Base-by-base conservation (phyloP, 2,888 invertebrate genomes). In the Nomada lathburiana region DNA sequence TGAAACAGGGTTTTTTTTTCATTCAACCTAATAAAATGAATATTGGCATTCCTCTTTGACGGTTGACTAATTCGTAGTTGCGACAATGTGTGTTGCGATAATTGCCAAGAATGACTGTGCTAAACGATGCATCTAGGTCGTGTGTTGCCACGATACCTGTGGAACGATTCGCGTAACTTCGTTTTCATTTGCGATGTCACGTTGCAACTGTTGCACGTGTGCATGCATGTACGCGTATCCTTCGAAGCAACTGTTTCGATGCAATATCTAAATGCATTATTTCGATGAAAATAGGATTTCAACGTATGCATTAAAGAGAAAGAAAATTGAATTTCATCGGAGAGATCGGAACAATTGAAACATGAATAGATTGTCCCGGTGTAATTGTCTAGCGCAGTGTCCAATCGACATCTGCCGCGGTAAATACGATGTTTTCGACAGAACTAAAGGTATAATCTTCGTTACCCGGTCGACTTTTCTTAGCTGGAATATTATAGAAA, bases 101-200 rank as follows among this genome's bases (percentile, higher is more conserved):
- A 85, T 85, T 82, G 65, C 18, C 57, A 29, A 29, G 36, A 26
- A 77, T 75, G 74, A 82, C 53, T 76, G 76, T 64, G 85, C 76
- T 83, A 85, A 85, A 82, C 74, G 29, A 71, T 57, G 67, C 59
- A 85, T 84, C 74, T 76, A 55, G 84, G 84, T 78, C 83, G 75
- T 9, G 71, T 23, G 62, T 62, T 65, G 62, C 60, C 57, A 53
- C 57, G 70, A 52, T 70, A 70, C 55, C 55, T 59, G 65, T 60
- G 55, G 50, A 70, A 57, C 26, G 29, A 2, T 47, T n/a, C 68
- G 11, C 50, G 55, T 50, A 60, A 62, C 80, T 80, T 80, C 72
- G 47, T 80, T 79, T 76, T 82, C 72, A 20, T 80, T 80, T 42
- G 60, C 63, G 16, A 53, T 59, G 52, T 52, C 73, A 13, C 26